phyloP scores from a whole-genome alignment of 2,888 invertebrate genomes.

The Bruchidius siliquastri region DNA sequence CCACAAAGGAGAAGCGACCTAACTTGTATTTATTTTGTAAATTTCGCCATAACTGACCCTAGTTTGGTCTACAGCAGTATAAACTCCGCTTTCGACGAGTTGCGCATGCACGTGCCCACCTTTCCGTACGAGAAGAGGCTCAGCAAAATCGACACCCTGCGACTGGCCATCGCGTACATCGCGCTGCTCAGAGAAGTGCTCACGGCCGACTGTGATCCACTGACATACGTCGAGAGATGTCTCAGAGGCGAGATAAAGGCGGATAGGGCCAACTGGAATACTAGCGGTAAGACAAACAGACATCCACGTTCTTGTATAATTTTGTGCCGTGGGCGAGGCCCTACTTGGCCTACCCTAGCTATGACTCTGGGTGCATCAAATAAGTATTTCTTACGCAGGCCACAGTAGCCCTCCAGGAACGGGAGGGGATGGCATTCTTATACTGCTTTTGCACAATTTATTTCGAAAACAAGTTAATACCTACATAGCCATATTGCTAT shows the following conservation, averaged over 20 bases:
- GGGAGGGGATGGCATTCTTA: too few relatives aligned
- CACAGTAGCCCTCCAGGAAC: too few relatives aligned
- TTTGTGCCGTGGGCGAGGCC: too few relatives aligned
- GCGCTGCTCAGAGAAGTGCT: constrained; percentile 86
- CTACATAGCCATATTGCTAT: too few relatives aligned
- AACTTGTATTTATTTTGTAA: too few relatives aligned
- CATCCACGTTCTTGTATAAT: too few relatives aligned
- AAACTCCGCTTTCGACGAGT: constrained; percentile 98
- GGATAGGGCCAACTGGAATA: constrained; percentile 90
- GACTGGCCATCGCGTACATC: constrained; percentile 96
- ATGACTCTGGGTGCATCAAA: too few relatives aligned
- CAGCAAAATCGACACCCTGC: constrained; percentile 96
- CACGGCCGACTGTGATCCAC: constrained; percentile 83
- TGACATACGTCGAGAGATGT: constrained; percentile 91
- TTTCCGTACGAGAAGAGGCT: constrained; percentile 98
- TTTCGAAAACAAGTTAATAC: too few relatives aligned
- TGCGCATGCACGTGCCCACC: constrained; percentile 95
- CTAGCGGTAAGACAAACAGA: constrained; percentile 69
- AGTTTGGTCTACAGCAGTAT: constrained; percentile 73
- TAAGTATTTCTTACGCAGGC: too few relatives aligned
- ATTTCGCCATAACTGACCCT: constrained; percentile 6
- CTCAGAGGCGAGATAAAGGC: constrained; percentile 85
- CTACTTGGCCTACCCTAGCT: too few relatives aligned
- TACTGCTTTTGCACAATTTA: too few relatives aligned
- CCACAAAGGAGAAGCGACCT: too few relatives aligned